Conservation (phyloP, 2,797 vertebrate genomes). For the Toxotes lorentzi region DNA sequence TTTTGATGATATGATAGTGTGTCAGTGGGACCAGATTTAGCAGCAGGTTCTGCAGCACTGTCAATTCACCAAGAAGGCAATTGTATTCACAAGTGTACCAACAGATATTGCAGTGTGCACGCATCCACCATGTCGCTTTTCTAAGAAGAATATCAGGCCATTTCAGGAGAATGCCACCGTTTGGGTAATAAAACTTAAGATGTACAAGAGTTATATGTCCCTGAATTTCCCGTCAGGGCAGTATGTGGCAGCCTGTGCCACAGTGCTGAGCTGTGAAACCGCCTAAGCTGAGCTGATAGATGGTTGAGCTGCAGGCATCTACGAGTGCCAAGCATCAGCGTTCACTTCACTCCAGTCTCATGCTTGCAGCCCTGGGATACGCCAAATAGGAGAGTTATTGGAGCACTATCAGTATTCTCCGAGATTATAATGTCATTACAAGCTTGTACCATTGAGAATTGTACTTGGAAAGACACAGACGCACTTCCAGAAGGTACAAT, state of each 20-base stretch:
- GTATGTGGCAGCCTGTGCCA: conserved; percentile 43
- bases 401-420: conserved; percentile 67
- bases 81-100: conserved; percentile 25
- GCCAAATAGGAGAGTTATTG: conserved; percentile 64
- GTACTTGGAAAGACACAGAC: conserved; percentile 36
- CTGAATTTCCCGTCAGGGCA: conserved; percentile 53
- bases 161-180: conserved; percentile 45
- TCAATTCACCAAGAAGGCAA: conserved; percentile 7
- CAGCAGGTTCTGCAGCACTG: neutral
- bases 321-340: conserved; percentile 62
- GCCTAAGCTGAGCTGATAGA: conserved; percentile 77
- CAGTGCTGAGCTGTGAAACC: conserved; percentile 61
- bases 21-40: conserved; percentile 1
- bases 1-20: conserved; percentile 42
- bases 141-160: conserved; percentile 25
- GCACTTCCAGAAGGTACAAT: conserved; percentile 38
- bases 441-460: conserved; percentile 49
- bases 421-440: conserved; percentile 81
- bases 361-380: conserved; percentile 62
- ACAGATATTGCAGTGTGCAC: conserved; percentile 14
- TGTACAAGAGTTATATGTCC: conserved; percentile 60
- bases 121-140: conserved; percentile 23
- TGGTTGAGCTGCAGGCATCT: conserved; percentile 67
- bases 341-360: conserved; percentile 60
- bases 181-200: conserved; percentile 53